Evolutionary conservation across 2,888 invertebrate species (phyloP), one percentile per base, ranked within the genome.

Genomic region (Aporophyla nigra): DNA sequence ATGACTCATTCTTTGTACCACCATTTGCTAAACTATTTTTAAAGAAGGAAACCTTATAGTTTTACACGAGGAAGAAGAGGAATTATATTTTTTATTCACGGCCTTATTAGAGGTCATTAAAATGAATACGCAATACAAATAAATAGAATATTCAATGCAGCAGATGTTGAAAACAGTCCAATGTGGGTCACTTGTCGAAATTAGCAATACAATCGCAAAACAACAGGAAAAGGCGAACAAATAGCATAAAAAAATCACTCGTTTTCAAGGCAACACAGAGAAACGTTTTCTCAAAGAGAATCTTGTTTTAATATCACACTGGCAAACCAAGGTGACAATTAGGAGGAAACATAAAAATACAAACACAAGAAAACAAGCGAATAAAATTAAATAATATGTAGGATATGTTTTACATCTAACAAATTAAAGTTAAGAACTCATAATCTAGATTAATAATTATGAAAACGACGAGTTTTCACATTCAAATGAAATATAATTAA

Each of bases 181-280:
- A 86, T 72, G 53, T 81, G 61, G 88, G 86, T 84, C 88, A 86
- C 74, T 75, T 62, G 71, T 77, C 70, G 27, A 76, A 77, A 75
- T 81, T 83, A 78, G 86, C 76, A 53, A 46, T 43, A 70, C 71
- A 74, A 71, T 76, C 62, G 19, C 61, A 81, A 74, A 74, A 86
- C 62, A 81, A 82, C 86, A 86, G 86, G 88, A 86, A 87, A 86
- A 65, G 19, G 51, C 24, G 59, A 68, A 86, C 65, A 74, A 78
- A 79, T 54, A 73, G 46, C 43, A 61, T n/a, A 56, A 24, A 61
- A 54, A 72, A 33, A 61, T 24, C 63, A 62, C 65, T 68, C 67
- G 43, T 74, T 73, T 75, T 76, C 88, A 80, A 86, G 88, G 88
- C 66, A 59, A 85, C 61, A 40, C 63, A 71, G 49, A 62, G 58